Base-by-base conservation (phyloP, 2,113 vertebrate species). In the Micronycteris hirsuta region DNA sequence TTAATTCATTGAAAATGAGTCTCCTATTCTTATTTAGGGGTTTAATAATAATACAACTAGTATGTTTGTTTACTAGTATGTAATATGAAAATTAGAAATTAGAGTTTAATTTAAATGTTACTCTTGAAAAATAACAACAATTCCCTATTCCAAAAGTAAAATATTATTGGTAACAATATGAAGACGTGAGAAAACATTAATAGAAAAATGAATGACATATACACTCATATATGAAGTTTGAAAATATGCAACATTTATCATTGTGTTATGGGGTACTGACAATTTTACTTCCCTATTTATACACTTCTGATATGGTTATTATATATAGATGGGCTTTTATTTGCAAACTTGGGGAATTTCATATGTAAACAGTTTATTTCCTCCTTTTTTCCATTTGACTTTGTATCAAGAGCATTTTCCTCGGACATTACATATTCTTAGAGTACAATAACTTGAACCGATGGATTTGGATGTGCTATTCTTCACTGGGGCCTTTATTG, bases 401-500 rank as follows among this genome's bases (percentile, higher is more conserved):
- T 77, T 92, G 36, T 26, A 47, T 47, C 36, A 52, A 94, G 24
- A 89, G 5, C 2, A 84, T 92, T 87, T 89, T 65, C 68, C 54
- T 41, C 36, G 58, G 31, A 38, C 2, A 81, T 43, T 38, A 74
- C 86, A 76, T 92, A 82, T 70, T 89, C 67, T 91, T 56, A 61
- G 54, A 71, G 13, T 70, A 19, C 68, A 67, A 52, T 93, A 65
- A 63, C 28, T 73, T 84, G 93, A 85, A 83, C 2, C 80, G 87
- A 70, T 94, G 14, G 76, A 80, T 95, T 84, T 92, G 28, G 47
- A 68, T 71, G 3, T 33, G 78, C 19, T 84, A 71, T 63, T 67
- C 33, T 94, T 93, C 86, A 85, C 63, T 78, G 63, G 84, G 93
- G 91, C 26, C 19, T 80, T 85, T 87, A 49, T 19, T 63, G 33